Evolutionary conservation across 2,888 invertebrate genomes (phyloP).

Genomic region (Argyresthia albistria): DNA sequence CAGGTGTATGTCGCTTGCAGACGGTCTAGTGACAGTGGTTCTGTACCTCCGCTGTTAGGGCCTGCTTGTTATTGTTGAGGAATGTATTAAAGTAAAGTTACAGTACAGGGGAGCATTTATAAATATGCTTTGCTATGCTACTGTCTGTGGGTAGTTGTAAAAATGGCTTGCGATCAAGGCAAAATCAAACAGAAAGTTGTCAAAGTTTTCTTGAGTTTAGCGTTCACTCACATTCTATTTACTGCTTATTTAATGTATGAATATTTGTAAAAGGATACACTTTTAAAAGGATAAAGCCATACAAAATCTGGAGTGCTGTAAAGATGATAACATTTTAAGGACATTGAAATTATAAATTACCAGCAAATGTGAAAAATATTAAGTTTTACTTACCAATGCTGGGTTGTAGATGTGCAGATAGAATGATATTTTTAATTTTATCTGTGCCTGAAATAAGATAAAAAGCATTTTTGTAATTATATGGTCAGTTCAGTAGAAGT

Average conservation of each 20-base stretch:
- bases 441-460: neutral
- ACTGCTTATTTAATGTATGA: too few relatives aligned
- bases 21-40: constrained; percentile 38
- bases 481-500: too few relatives aligned
- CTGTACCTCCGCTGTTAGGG: constrained; percentile 1
- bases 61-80: neutral
- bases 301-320: neutral
- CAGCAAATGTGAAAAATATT: neutral
- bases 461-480: neutral
- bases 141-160: too few relatives aligned
- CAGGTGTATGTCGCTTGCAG: constrained; percentile 53
- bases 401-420: too few relatives aligned
- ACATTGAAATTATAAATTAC: neutral
- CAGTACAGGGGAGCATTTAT: too few relatives aligned
- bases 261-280: constrained; percentile 20
- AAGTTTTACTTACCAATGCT: neutral
- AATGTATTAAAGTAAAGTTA: too few relatives aligned
- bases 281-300: constrained; percentile 1
- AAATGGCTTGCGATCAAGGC: too few relatives aligned
- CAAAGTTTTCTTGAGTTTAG: too few relatives aligned
- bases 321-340: too few relatives aligned
- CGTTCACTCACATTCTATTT: too few relatives aligned
- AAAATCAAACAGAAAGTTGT: too few relatives aligned
- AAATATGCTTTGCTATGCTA: too few relatives aligned
- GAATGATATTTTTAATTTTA: neutral